Percentiles rank a stretch among this genome's conserved stretches.
Conservation (phyloP, 2,888 invertebrate species). For the Isoperla grammatica region DNA sequence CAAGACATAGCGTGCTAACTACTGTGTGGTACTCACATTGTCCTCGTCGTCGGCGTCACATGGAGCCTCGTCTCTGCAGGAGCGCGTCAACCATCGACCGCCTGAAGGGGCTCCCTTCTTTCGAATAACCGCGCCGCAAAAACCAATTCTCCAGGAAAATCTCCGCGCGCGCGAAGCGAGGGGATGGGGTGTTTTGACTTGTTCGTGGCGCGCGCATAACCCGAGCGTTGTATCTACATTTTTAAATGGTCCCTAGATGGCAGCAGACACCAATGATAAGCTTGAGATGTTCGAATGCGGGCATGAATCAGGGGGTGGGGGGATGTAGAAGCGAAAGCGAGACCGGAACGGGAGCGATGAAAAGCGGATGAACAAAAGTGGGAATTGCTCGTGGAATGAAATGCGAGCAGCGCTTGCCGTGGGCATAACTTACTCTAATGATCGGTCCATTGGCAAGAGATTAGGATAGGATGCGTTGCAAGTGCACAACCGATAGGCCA, state of each 20-base stretch:
- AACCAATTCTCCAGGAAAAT: constrained; percentile 15
- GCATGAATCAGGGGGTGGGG: too few relatives aligned
- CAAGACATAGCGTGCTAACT: background rate
- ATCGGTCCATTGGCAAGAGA: too few relatives aligned
- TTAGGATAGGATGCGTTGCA: too few relatives aligned
- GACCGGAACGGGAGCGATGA: too few relatives aligned
- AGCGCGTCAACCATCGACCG: too few relatives aligned
- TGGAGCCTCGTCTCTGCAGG: background rate
- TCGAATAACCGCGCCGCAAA: constrained; percentile 17
- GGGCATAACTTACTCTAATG: too few relatives aligned
- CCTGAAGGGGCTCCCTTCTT: constrained; percentile 11
- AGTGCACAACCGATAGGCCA: too few relatives aligned
- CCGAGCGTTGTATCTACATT: constrained; percentile 27
- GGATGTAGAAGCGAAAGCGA: too few relatives aligned
- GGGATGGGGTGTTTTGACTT: constrained; percentile 30
- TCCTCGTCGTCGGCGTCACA: too few relatives aligned
- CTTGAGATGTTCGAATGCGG: background rate
- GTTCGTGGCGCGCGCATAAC: constrained; percentile 11
- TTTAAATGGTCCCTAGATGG: constrained; percentile 33
- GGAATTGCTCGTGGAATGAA: too few relatives aligned
- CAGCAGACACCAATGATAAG: constrained; percentile 29
- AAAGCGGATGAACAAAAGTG: too few relatives aligned
- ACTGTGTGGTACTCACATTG: background rate
- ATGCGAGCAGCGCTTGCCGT: too few relatives aligned
- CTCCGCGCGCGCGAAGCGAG: constrained; percentile 33